Evolutionary conservation across 1,140 invertebrate genomes (phyloP), one percentile per base, ranked within the genome.

Genomic region (Saccostrea cuccullata): DNA sequence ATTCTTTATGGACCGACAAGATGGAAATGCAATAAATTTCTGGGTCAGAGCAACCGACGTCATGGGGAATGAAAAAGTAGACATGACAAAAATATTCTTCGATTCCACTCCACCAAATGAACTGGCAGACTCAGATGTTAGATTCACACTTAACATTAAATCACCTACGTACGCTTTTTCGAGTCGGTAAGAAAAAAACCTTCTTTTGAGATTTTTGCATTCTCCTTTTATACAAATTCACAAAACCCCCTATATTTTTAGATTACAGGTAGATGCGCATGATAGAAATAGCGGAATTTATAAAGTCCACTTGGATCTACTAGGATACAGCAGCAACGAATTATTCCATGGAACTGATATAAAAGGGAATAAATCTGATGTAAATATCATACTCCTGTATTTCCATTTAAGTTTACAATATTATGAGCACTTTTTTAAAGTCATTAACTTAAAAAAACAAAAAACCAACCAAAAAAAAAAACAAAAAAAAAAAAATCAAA

Each of bases 1-100:
- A 12, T 82, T 89, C 3, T 36, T 85, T 82, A 58, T 82, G 4
- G 70, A 58, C 15, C 60, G 86, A 64, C 26, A 13, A 56, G 70
- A 87, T 67, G 89, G 89, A 5, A 86, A 89, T 36, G 82, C 86
- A 0, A 73, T 89, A 20, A 73, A 64, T 2, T 85, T 89, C 0
- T 89, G 89, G 89, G 56, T 89, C n/a, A 83, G 73, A 55, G 86
- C 83, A 6, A 73, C 36, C 9, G 89, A 89, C 67, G 64, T 86
- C n/a, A 64, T 89, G 58, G 84, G 84, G 3, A 89, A 89, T 82
- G 64, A 20, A 2, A 55, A 60, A 15, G 77, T 84, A 4, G 89
- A 89, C 83, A 20, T 26, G 9, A 89, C 73, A 55, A 13, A 64
- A 0, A 67, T 89, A 8, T 40, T 55, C 60, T 73, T 82, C 26